Base-by-base conservation (phyloP, 2,888 invertebrate species). In the Leptinotarsa tumamoca region DNA sequence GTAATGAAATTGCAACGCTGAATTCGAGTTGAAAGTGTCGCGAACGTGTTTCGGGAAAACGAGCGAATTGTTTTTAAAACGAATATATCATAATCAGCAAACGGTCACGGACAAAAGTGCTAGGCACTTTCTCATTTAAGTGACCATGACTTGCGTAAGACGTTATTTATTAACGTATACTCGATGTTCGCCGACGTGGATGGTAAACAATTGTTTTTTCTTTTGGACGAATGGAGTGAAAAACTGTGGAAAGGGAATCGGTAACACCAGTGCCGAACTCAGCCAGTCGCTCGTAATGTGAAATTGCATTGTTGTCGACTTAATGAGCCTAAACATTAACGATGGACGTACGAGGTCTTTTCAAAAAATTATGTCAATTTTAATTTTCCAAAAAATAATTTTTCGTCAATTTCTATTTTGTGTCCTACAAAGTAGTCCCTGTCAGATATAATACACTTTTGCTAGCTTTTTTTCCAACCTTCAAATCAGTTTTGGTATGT, bases 91-190 rank as follows among this genome's bases (percentile, higher is more conserved):
- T 33, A 63, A n/a, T 63, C 33, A 13, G 17, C 43, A 33, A 63
- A 63, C 33, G 33, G 63, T 63, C 63, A 63, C 63, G 63, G 63
- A 63, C 17, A 63, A 21, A 21, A 63, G n/a, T 4, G 63, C n/a
- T 27, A 17, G 33, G n/a, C 63, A 63, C 63, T 63, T 63, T 63
- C 63, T 33, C 63, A 33, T 33, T 27, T 5, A 2, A 63, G 33
- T 13, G 63, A 63, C 63, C 63, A 13, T 63, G 63, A 63, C n/a
- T 33, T 43, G 1, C 63, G 63, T 63, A 33, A 33, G 33, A 27
- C n/a, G 33, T 33, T 33, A 43, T 33, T 63, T 63, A 63, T 33
- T 63, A 33, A n/a, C 33, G 27, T 33, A 63, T n/a, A 17, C 17
- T 17, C 10, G 33, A 10, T 43, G 33, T 43, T 63, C 33, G 63